A percentile compares a stretch with the other conserved stretches of the same genome.
phyloP scores from a whole-genome alignment of 2,888 invertebrate species.

The Hirtodrosophila confusa region DNA sequence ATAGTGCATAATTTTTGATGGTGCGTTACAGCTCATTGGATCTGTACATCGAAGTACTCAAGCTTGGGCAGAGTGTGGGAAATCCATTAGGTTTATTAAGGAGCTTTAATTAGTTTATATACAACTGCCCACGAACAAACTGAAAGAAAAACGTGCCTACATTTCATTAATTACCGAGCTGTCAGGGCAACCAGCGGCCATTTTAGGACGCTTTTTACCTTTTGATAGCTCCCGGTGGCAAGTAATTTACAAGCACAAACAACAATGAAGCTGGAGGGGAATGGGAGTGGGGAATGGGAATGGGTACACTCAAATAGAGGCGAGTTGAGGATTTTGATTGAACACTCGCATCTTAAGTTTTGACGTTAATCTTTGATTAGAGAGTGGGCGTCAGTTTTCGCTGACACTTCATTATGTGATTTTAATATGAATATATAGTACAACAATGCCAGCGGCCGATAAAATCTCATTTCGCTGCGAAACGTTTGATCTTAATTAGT shows the following conservation, averaged over 20 bases:
- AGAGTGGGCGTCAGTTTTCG: conserved; percentile 53
- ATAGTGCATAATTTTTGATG: conserved; percentile 43
- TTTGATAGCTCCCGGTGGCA: conserved; percentile 56
- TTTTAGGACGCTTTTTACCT: conserved; percentile 67
- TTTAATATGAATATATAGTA: conserved; percentile 67
- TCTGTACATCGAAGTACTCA: conserved; percentile 4
- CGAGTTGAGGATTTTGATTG: conserved; percentile 62
- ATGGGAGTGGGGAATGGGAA: neutral
- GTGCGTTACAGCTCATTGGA: conserved; percentile 51
- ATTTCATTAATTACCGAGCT: conserved; percentile 73
- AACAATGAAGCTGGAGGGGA: conserved; percentile 21
- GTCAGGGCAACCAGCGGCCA: conserved; percentile 48
- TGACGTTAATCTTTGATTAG: conserved; percentile 75
- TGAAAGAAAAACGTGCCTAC: conserved; percentile 50
- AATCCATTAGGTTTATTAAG: conserved; percentile 75
- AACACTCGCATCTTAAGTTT: conserved; percentile 72
- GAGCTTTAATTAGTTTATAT: conserved; percentile 67
- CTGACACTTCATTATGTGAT: conserved; percentile 78
- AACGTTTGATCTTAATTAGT: conserved; percentile 78
- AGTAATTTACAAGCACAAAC: conserved; percentile 57
- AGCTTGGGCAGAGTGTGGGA: conserved; percentile 2
- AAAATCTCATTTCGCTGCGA: conserved; percentile 65
- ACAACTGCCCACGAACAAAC: conserved; percentile 23
- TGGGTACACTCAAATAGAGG: conserved; percentile 13
- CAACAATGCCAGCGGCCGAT: conserved; percentile 62